phyloP scores from a whole-genome alignment of 1,140 invertebrate species.

The Phthorimaea operculella region DNA sequence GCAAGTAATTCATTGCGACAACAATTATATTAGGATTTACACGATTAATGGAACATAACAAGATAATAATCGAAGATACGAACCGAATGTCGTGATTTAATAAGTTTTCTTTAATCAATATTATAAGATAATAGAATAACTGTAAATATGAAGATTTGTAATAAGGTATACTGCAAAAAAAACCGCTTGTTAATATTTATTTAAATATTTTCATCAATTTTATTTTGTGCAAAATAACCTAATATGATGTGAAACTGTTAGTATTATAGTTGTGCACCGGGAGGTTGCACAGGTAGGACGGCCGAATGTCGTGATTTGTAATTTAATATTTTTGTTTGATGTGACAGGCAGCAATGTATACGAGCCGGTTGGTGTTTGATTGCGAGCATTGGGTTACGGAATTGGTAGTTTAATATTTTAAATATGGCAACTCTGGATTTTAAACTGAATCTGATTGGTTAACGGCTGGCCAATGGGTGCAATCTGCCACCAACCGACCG shows the following conservation, averaged over 20 bases:
- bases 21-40: background rate
- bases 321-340: background rate
- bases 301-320: slow-evolving; percentile 2
- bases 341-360: background rate
- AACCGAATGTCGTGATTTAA: slow-evolving; percentile 1
- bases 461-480: no score
- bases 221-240: background rate
- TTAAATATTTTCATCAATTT: background rate
- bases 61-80: background rate
- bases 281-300: background rate
- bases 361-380: no score
- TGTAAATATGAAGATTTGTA: background rate
- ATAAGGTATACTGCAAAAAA: no score
- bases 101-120: background rate
- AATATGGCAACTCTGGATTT: no score
- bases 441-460: no score
- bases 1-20: background rate
- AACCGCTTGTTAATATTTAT: background rate
- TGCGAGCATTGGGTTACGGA: no score
- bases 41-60: background rate
- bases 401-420: no score
- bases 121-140: background rate
- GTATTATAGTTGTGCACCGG: background rate
- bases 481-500: no score
- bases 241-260: background rate